Conservation (phyloP, 2,113 vertebrate genomes). For the Formicarius rufipectus region DNA sequence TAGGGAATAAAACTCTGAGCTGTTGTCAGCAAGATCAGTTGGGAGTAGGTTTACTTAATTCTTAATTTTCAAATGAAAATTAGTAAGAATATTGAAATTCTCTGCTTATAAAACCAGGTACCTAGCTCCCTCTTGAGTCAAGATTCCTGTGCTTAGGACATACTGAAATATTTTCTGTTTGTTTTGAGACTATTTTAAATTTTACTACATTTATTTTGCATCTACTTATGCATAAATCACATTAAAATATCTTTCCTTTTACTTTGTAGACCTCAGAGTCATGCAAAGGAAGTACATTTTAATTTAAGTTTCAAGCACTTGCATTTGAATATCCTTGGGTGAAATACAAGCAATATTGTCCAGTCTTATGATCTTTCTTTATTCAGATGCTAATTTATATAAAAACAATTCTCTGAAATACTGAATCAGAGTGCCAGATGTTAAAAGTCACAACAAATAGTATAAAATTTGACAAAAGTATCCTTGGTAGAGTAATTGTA, state of each 20-base stretch:
- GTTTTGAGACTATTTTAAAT: not conserved
- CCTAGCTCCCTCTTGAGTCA: conserved; percentile 70
- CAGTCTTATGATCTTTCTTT: not conserved
- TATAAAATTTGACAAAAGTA: not conserved
- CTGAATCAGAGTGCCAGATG: rapidly evolving
- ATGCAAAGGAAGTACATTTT: not conserved
- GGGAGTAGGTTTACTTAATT: not conserved
- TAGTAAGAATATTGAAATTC: not conserved
- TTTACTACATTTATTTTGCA: not conserved
- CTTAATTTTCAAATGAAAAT: conserved; percentile 28
- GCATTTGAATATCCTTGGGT: not conserved
- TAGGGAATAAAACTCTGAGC: not conserved
- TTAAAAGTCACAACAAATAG: not conserved
- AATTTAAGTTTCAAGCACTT: not conserved
- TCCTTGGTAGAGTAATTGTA: not conserved
- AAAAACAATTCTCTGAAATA: not conserved
- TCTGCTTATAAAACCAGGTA: conserved; percentile 16
- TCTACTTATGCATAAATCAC: not conserved
- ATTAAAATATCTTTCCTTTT: not conserved
- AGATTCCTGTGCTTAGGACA: not conserved
- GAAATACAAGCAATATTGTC: not conserved
- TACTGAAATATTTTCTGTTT: not conserved
- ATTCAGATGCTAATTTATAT: not conserved
- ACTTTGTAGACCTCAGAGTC: not conserved
- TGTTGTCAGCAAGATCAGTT: not conserved